Conservation (phyloP, 2,797 vertebrate genomes). For the Eutrigla gurnardus region DNA sequence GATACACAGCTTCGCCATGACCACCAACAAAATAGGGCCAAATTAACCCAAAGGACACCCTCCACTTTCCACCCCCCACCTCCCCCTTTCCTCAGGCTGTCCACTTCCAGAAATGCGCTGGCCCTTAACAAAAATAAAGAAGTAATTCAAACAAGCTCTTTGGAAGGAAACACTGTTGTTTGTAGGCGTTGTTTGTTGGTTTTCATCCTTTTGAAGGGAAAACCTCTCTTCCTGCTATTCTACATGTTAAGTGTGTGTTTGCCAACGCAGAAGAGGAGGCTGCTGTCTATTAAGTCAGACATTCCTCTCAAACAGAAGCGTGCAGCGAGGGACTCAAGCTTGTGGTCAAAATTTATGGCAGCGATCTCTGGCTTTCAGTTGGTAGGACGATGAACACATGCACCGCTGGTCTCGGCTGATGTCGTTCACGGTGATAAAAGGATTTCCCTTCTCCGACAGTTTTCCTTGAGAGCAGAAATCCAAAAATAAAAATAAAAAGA, state of each 20-base stretch:
- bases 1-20: constrained; percentile 60
- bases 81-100: constrained; percentile 59
- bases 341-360: constrained; percentile 52
- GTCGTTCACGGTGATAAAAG: constrained; percentile 46
- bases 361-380: constrained; percentile 32
- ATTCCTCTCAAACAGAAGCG: constrained; percentile 50
- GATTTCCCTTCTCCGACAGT: constrained; percentile 25
- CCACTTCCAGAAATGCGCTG: constrained; percentile 67
- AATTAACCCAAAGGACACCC: constrained; percentile 79
- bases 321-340: constrained; percentile 54
- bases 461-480: constrained; percentile 47
- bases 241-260: constrained; percentile 58
- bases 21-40: constrained; percentile 70
- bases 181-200: constrained; percentile 59
- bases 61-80: constrained; percentile 33
- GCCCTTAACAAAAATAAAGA: constrained; percentile 70
- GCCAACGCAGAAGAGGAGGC: constrained; percentile 47
- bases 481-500: not conserved
- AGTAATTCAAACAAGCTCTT: constrained; percentile 67
- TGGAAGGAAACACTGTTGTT: constrained; percentile 56
- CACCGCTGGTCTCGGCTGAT: constrained; percentile 32
- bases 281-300: constrained; percentile 66
- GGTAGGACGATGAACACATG: constrained; percentile 37
- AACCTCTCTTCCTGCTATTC: constrained; percentile 48
- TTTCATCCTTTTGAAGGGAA: constrained; percentile 53